These are phyloP conservation scores for Enoplosus armatus DNA, from an alignment of 2,797 vertebrate genomes.

Conservation along the genomic window DNA sequence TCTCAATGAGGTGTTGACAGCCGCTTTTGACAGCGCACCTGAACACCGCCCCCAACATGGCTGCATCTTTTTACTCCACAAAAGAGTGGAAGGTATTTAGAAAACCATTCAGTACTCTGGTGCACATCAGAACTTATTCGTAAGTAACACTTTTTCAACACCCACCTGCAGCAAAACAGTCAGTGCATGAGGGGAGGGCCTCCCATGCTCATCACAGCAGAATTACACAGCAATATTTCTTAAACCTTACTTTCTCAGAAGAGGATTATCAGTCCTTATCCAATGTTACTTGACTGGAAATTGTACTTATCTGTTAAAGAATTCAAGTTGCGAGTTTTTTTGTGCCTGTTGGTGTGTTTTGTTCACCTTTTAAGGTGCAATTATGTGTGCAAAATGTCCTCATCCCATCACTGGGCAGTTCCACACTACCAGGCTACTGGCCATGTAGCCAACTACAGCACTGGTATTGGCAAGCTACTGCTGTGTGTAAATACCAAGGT, in stretches of 20 bases:
- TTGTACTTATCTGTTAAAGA: not conserved
- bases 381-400: not conserved
- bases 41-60: constrained; percentile 23
- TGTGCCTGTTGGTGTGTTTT: not conserved
- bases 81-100: constrained; percentile 24
- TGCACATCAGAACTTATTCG: constrained; percentile 29
- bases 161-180: constrained; percentile 11
- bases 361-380: not conserved
- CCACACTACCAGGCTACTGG: not conserved
- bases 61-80: constrained; percentile 11
- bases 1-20: constrained; percentile 55
- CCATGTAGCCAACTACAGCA: not conserved
- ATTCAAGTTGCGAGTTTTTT: not conserved
- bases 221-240: not conserved
- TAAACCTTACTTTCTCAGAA: not conserved
- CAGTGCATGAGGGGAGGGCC: not conserved
- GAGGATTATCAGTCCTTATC: not conserved
- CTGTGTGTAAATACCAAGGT: not conserved
- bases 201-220: not conserved
- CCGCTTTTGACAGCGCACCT: constrained; percentile 65
- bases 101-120: constrained; percentile 25
- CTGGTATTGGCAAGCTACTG: not conserved
- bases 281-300: not conserved
- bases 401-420: not conserved
- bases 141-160: constrained; percentile 21